These are phyloP conservation scores for Drosophila funebris DNA, from an alignment of 1,140 invertebrate species.

Conservation along the genomic window DNA sequence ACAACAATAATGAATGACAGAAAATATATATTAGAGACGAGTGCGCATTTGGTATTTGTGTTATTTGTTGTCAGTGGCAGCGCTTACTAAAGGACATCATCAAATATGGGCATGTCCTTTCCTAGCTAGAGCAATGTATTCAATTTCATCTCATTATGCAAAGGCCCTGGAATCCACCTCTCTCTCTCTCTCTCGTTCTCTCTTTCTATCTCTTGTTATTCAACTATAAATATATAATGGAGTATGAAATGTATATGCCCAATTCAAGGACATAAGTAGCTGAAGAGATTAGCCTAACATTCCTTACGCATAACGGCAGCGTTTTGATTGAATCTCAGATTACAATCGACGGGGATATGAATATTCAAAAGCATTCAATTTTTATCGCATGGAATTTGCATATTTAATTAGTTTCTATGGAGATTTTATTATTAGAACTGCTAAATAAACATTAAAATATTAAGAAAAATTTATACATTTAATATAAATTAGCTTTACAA, in stretches of 20 bases:
- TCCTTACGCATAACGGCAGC: background rate
- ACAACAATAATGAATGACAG: background rate
- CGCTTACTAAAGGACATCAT: conserved; percentile 7
- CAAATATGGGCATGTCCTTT: background rate
- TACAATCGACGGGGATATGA: background rate
- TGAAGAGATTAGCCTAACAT: conserved; percentile 16
- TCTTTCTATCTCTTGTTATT: conserved; percentile 13
- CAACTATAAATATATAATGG: conserved; percentile 33
- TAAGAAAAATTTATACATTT: too few relatives aligned
- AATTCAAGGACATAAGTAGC: conserved; percentile 23
- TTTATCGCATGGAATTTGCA: background rate
- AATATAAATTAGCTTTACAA: too few relatives aligned
- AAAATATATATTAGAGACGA: conserved; percentile 16
- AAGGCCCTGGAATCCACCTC: too few relatives aligned
- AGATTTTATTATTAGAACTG: background rate
- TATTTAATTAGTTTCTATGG: background rate
- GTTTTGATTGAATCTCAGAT: conserved; percentile 4
- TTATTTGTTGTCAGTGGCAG: conserved; percentile 18
- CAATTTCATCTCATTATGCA: conserved; percentile 47
- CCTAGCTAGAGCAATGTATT: conserved; percentile 21
- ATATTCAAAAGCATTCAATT: background rate
- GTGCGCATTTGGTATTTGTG: conserved; percentile 1
- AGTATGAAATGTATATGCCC: conserved; percentile 14
- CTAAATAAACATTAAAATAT: too few relatives aligned
- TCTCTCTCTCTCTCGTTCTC: too few relatives aligned